phyloP scores from a whole-genome alignment of 1,140 invertebrate species.

The Drosophila orena region DNA sequence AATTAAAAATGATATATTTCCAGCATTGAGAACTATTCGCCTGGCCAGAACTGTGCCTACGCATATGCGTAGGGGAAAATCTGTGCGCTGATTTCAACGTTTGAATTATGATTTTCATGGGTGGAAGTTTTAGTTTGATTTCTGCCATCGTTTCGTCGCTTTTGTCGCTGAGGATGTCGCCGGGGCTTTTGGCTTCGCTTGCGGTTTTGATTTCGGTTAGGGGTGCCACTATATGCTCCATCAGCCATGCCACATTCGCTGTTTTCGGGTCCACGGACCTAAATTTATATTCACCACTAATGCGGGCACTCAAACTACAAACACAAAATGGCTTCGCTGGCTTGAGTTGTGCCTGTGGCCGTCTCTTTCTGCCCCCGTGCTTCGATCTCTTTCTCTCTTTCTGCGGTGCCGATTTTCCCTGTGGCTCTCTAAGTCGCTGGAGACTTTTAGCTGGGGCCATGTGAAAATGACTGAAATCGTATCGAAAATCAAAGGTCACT shows the following conservation, averaged over 20 bases:
- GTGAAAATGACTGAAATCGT: constrained; percentile 80
- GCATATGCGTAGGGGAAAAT: constrained; percentile 49
- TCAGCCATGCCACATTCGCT: constrained; percentile 19
- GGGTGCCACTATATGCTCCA: constrained; percentile 1
- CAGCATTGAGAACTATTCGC: background rate
- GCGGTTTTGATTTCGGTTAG: constrained; percentile 32
- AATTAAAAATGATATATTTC: background rate
- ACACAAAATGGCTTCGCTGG: constrained; percentile 69
- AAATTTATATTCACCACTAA: constrained; percentile 82
- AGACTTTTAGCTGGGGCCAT: constrained; percentile 76
- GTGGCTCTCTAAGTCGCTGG: constrained; percentile 44
- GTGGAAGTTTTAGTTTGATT: constrained; percentile 80
- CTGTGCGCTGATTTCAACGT: constrained; percentile 75
- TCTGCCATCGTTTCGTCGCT: constrained; percentile 73
- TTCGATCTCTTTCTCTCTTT: constrained; percentile 12
- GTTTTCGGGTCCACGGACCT: constrained; percentile 52
- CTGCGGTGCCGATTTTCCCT: background rate
- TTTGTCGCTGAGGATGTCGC: constrained; percentile 56
- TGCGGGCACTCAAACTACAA: constrained; percentile 81
- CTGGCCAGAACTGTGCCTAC: constrained; percentile 5
- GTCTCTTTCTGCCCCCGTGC: background rate
- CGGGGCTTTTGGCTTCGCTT: constrained; percentile 8
- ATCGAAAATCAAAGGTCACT: constrained; percentile 83
- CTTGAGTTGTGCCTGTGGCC: constrained; percentile 8
- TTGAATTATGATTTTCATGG: constrained; percentile 83